Base-by-base conservation (phyloP, 2,888 invertebrate genomes). In the Andrena camellia region DNA sequence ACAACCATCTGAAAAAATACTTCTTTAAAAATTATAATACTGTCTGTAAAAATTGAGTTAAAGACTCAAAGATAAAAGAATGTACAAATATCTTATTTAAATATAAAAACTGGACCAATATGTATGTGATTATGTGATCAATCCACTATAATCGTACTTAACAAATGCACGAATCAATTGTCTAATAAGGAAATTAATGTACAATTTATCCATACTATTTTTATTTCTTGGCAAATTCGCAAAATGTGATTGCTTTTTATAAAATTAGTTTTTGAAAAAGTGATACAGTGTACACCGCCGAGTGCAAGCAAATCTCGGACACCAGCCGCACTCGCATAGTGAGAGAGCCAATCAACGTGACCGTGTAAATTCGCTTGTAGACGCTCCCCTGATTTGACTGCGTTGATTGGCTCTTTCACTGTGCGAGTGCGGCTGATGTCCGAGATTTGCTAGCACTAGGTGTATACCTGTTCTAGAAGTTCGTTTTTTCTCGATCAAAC, bases 251-350 rank as follows among this genome's bases (percentile, higher is more conserved):
- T 4, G 4, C 0, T 17, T 50, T 76, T 26, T 74, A 42, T 23
- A 67, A 42, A 42, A 8, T 52, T 8, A 60, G 42, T 42, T 29
- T 50, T 13, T 23, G 23, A 52, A 81, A 67, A 54, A 68, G 10
- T 54, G 60, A 50, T 73, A 29, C 33, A 3, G 42, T 13, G 13
- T 42, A 4, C 42, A 42, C 42, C 4, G 42, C 42, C 4, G 42
- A 42, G 42, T 42, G 42, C 13, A 13, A 42, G 13, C 0, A 13
- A 42, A 42, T 13, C 13, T 42, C 42, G 13, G 13, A 42, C 13
- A 13, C 4, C 42, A 42, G 42, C 13, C 42, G 13, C 42, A 42
- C 42, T 42, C 35, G 35, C 35, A 13, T 0, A 42, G 13, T 42
- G 35, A 42, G 13, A 13, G 35, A 42, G 35, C 3, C 13, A 13